A percentile compares a stretch with the other conserved stretches of the same genome.
These are phyloP conservation scores for Pherbina coryleti DNA, from an alignment of 2,888 invertebrate species.

Conservation along the genomic window DNA sequence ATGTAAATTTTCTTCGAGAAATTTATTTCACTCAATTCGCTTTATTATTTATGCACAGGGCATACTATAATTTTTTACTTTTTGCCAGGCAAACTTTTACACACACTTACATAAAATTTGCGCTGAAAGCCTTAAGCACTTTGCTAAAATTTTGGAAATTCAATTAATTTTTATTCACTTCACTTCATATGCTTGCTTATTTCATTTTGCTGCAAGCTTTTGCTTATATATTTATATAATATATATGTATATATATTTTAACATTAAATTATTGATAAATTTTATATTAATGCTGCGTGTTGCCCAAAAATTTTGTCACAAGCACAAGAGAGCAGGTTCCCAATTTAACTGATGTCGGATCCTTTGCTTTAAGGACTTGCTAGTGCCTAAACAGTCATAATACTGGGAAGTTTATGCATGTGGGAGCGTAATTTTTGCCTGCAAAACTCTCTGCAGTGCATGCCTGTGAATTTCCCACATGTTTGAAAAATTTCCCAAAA, in stretches of 20 bases:
- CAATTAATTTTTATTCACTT: not conserved
- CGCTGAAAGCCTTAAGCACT: not conserved
- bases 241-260: not conserved
- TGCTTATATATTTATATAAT: not conserved
- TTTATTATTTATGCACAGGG: no score
- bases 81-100: no score
- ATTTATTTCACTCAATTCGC: no score
- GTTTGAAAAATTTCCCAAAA: slow-evolving; percentile 6
- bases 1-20: no score
- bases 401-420: slow-evolving; percentile 30
- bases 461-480: not conserved
- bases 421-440: not conserved
- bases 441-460: not conserved
- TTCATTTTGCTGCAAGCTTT: not conserved
- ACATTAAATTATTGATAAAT: not conserved
- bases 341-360: slow-evolving; percentile 41
- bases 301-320: not conserved
- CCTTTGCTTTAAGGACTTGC: slow-evolving; percentile 1
- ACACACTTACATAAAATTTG: no score
- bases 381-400: not conserved
- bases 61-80: no score
- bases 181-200: no score
- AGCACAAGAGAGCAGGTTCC: slow-evolving; percentile 42
- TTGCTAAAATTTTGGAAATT: not conserved
- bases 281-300: not conserved